A percentile compares a stretch with the other conserved stretches of the same genome.
Conservation (phyloP, 1,140 invertebrate genomes). For the Lysiphlebus fabarum region DNA sequence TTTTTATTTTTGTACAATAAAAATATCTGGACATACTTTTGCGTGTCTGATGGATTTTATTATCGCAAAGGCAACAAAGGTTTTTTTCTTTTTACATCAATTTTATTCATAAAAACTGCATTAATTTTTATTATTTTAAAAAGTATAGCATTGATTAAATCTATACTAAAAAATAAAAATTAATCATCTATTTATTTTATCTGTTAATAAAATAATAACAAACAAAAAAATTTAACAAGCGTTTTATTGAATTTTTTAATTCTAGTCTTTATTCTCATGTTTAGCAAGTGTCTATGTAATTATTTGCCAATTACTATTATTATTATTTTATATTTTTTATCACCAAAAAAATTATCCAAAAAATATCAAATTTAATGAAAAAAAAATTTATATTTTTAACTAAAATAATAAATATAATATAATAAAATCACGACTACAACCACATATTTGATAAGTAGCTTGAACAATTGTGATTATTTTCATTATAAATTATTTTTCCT, state of each 20-base stretch:
- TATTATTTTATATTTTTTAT: not conserved
- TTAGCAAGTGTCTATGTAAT: not conserved
- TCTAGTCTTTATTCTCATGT: conserved; percentile 34
- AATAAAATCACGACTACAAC: not conserved
- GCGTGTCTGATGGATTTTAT: not conserved
- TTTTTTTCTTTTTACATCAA: too few relatives aligned
- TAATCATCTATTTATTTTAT: not conserved
- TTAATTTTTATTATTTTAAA: too few relatives aligned
- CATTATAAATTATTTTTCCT: too few relatives aligned
- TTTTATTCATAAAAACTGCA: too few relatives aligned
- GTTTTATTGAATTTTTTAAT: conserved; percentile 11
- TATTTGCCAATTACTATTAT: too few relatives aligned
- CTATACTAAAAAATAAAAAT: not conserved
- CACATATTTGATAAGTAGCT: not conserved
- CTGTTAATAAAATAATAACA: not conserved
- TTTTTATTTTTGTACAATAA: too few relatives aligned
- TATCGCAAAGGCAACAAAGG: conserved; percentile 15
- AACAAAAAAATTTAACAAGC: too few relatives aligned
- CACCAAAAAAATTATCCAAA: not conserved
- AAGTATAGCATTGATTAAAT: too few relatives aligned
- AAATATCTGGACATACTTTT: too few relatives aligned
- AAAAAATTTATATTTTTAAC: too few relatives aligned
- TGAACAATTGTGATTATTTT: not conserved
- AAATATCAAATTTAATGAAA: not conserved
- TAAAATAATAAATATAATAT: too few relatives aligned